These are phyloP conservation scores for Xiphophorus maculatus DNA, from an alignment of 2,113 vertebrate genomes.

Conservation along the genomic window DNA sequence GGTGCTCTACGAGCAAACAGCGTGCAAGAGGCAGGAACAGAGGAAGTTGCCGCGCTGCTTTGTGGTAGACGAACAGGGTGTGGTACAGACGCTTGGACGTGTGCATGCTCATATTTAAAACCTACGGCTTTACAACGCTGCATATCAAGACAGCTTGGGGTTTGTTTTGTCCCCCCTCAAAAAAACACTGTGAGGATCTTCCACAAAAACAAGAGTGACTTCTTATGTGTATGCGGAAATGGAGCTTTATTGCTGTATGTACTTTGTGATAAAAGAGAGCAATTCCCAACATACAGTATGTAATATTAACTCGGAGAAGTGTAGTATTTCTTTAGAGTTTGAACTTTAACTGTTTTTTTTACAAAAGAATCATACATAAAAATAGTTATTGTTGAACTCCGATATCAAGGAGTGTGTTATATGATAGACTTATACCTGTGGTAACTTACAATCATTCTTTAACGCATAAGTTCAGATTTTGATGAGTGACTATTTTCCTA, in stretches of 20 bases:
- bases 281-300: slow-evolving; percentile 25
- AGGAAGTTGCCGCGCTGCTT: slow-evolving; percentile 57
- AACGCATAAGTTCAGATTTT: background rate
- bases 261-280: slow-evolving; percentile 45
- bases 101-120: slow-evolving; percentile 4
- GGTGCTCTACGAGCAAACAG: slow-evolving; percentile 45
- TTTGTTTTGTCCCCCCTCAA: slow-evolving; percentile 21
- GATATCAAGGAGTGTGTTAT: background rate
- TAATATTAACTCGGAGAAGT: slow-evolving; percentile 22
- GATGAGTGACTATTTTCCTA: background rate
- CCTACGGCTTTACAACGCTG: slow-evolving; percentile 8
- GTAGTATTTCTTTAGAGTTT: slow-evolving; percentile 17
- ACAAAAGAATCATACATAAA: slow-evolving; percentile 19
- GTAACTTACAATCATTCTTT: background rate
- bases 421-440: too few species aligned
- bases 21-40: slow-evolving; percentile 41
- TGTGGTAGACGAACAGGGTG: slow-evolving; percentile 57
- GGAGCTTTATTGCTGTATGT: background rate
- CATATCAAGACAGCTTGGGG: slow-evolving; percentile 50
- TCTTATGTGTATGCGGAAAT: background rate
- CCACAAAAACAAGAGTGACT: slow-evolving; percentile 14
- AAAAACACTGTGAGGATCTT: slow-evolving; percentile 15
- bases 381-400: background rate
- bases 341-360: slow-evolving; percentile 21
- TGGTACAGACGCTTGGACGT: slow-evolving; percentile 45